These are phyloP conservation scores for Osmerus mordax DNA, from an alignment of 2,113 vertebrate species.

Conservation along the genomic window DNA sequence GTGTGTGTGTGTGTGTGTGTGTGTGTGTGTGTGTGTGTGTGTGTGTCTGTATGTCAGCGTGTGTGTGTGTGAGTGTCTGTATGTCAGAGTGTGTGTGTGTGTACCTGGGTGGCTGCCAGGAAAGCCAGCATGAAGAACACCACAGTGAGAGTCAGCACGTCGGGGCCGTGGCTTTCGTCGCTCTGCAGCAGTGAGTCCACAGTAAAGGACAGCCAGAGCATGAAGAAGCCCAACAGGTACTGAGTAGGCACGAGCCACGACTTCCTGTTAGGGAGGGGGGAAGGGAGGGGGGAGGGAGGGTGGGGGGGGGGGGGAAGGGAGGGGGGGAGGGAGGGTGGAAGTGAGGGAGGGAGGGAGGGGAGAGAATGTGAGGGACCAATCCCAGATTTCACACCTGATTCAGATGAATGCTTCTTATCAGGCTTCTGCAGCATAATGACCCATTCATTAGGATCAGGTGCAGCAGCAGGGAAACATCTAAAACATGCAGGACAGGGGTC, in stretches of 20 bases:
- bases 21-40: neutral
- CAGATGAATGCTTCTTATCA: no score
- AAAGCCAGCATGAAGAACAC: conserved; percentile 95
- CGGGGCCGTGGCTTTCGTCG: conserved; percentile 66
- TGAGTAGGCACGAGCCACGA: conserved; percentile 97
- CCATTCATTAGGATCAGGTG: neutral
- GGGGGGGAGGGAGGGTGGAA: neutral
- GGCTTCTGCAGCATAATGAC: neutral
- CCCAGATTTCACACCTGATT: no score
- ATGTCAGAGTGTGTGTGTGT: no score
- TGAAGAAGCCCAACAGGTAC: conserved; percentile 92
- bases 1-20: no score
- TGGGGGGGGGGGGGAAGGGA: no score
- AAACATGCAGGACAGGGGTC: no score
- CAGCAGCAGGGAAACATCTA: no score
- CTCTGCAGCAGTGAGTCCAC: conserved; percentile 81
- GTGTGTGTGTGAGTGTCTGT: neutral
- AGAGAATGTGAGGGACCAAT: neutral
- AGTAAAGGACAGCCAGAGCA: conserved; percentile 86
- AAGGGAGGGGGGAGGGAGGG: neutral
- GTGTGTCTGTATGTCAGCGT: neutral
- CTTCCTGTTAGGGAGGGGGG: conserved; percentile 74
- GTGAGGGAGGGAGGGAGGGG: neutral
- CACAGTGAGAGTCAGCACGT: conserved; percentile 81
- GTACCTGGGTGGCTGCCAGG: conserved; percentile 91